Base-by-base conservation (phyloP, 2,113 vertebrate species). In the Anser cygnoides region DNA sequence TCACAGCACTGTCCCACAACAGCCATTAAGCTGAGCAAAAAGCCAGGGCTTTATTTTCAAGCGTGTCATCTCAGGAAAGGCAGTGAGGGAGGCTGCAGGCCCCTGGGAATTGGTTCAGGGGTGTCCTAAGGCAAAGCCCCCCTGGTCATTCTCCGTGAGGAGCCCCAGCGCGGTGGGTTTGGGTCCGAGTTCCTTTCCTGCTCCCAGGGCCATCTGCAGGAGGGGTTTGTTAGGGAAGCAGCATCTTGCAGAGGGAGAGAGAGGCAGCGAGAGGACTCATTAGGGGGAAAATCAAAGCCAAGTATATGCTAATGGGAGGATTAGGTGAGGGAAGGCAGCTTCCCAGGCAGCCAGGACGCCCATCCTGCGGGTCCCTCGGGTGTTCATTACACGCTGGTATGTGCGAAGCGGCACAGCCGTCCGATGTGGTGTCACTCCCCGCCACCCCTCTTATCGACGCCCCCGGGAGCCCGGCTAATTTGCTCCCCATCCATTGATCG, bases 401-500 rank as follows among this genome's bases (percentile, higher is more conserved):
- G 92, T 96, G 89, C 11, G 1, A 93, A 94, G 89, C 71, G 1
- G 79, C 91, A 87, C 54, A 85, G 49, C 93, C 90, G 52, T 63
- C 59, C 19, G 13, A 92, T 72, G 76, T 8, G 14, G 87, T 96
- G 90, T 95, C 88, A 76, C 79, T 96, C 85, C 78, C 44, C 4
- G 1, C 50, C 55, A 78, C 71, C 85, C 92, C 7, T 39, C 74
- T 6, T 92, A 96, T 95, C 82, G 89, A 94, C 92, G 96, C 95
- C 44, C 44, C 44, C 17, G 2, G 43, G 43, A 44, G 85, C 85
- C 65, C 43, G 75, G 82, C 93, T 97, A 97, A 95, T 97, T 97
- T 96, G 95, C 85, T 96, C 93, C 77, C 87, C 54, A 31, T 96
- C 93, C 94, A 96, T 97, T 93, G 96, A 97, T 97, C 89, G 91